Conservation (phyloP, 2,113 vertebrate species). For the Labeo rohita region DNA sequence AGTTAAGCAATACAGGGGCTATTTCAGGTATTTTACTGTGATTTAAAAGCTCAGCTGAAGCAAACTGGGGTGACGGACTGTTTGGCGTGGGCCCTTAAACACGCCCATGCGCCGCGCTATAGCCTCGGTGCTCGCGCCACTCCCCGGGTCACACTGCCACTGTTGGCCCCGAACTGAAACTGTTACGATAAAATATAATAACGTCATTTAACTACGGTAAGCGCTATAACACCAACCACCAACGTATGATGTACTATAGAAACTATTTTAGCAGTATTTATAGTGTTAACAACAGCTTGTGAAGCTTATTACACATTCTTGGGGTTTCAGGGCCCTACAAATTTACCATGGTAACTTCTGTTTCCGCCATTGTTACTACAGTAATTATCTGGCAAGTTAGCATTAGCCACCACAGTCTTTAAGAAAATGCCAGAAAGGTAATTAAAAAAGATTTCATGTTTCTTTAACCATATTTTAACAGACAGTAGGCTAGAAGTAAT, state of each 20-base stretch:
- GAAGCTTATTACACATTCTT: background rate
- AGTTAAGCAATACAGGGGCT: background rate
- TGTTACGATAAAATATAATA: background rate
- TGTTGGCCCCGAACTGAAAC: background rate
- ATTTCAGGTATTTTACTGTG: background rate
- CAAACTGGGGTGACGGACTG: background rate
- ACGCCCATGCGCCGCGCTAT: background rate
- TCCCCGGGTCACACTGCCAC: background rate
- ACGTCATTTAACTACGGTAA: too few relatives aligned
- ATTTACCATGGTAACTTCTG: background rate
- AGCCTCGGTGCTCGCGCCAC: background rate
- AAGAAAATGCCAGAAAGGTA: too few relatives aligned
- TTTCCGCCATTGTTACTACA: background rate
- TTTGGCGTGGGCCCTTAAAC: background rate
- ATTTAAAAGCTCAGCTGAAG: background rate
- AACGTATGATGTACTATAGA: background rate
- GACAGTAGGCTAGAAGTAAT: too few relatives aligned
- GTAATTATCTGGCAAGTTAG: background rate
- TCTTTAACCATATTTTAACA: too few relatives aligned
- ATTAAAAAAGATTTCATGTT: background rate
- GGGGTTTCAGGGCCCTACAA: background rate
- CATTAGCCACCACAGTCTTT: too few relatives aligned
- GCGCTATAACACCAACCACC: too few relatives aligned
- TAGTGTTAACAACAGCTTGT: background rate
- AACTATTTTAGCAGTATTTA: background rate